Evolutionary conservation across 2,888 invertebrate genomes (phyloP).

Genomic region (Odontomyia ornata): DNA sequence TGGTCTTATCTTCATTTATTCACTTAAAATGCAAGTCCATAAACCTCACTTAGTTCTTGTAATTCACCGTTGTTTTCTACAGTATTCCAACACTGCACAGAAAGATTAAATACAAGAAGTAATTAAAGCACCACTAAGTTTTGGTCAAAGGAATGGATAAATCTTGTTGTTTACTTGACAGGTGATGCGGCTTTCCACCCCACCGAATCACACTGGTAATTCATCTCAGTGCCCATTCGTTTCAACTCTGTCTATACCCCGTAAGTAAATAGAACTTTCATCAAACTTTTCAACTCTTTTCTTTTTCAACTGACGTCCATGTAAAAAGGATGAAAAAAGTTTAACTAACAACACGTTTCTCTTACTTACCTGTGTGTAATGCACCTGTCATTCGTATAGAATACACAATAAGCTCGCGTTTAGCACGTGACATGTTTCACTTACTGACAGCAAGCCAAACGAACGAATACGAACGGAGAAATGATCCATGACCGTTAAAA

Average conservation of each 20-base stretch:
- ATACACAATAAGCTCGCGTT: constrained; percentile 46
- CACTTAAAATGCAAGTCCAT: constrained; percentile 12
- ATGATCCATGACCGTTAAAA: constrained; percentile 28
- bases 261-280: not conserved
- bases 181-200: not conserved
- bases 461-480: constrained; percentile 11
- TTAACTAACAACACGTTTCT: constrained; percentile 17
- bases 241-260: not conserved
- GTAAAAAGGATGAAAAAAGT: not conserved
- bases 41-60: not conserved
- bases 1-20: not conserved
- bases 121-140: constrained; percentile 18
- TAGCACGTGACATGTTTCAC: constrained; percentile 44
- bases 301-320: not conserved
- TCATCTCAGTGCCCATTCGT: not conserved
- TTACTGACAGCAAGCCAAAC: constrained; percentile 11
- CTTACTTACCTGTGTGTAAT: constrained; percentile 25
- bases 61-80: too few species aligned
- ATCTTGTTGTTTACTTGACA: not conserved
- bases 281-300: constrained; percentile 20
- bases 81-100: not conserved
- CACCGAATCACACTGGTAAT: not conserved
- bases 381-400: constrained; percentile 29
- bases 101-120: constrained; percentile 11
- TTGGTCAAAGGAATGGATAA: constrained; percentile 4